Percentiles rank a stretch among this genome's conserved stretches.
phyloP scores from a whole-genome alignment of 1,140 invertebrate species.

The Antheraea mylitta region DNA sequence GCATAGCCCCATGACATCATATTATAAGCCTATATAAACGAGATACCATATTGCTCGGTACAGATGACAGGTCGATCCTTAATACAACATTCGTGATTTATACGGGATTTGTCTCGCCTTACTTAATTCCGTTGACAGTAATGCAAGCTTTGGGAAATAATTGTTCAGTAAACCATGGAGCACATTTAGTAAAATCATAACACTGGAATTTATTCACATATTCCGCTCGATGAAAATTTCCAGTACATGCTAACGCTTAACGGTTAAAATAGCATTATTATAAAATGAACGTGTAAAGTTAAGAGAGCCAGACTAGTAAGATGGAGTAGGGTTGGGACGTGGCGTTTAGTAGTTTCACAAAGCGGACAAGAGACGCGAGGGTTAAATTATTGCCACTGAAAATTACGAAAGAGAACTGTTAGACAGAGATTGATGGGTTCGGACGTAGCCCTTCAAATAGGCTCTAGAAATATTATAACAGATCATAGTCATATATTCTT shows the following conservation, averaged over 20 bases:
- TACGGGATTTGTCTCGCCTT: too few species aligned
- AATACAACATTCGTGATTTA: too few species aligned
- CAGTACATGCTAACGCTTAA: not conserved
- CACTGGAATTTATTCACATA: too few species aligned
- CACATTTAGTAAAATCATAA: too few species aligned
- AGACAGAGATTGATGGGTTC: not conserved
- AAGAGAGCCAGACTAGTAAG: not conserved
- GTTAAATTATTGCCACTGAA: not conserved
- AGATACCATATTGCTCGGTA: too few species aligned
- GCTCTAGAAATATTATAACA: not conserved
- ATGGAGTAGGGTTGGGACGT: not conserved
- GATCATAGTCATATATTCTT: not conserved
- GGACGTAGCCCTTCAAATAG: not conserved
- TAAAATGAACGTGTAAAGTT: not conserved
- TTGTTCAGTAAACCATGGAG: too few species aligned
- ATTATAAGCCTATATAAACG: too few species aligned
- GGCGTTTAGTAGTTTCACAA: conserved; percentile 2
- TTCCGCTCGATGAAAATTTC: too few species aligned
- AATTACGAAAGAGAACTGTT: not conserved
- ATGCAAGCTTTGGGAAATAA: too few species aligned
- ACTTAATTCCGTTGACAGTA: too few species aligned
- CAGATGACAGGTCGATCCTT: too few species aligned
- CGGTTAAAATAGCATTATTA: not conserved
- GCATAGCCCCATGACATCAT: too few species aligned
- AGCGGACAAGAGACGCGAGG: not conserved